Conservation (phyloP, 2,113 vertebrate genomes). For the Sander lucioperca region DNA sequence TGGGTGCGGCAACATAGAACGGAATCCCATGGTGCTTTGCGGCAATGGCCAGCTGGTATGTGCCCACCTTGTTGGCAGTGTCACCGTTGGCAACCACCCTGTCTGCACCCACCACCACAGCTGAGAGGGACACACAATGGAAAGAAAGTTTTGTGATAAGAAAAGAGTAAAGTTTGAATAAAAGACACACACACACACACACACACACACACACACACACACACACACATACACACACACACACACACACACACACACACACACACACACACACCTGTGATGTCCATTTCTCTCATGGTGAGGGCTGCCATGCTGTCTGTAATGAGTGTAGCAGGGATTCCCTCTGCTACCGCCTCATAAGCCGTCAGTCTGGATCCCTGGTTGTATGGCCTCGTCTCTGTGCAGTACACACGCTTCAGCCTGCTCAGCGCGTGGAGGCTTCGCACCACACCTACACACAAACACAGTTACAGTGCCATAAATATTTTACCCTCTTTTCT, state of each 20-base stretch:
- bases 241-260: constrained; percentile 66
- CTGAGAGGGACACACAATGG: constrained; percentile 65
- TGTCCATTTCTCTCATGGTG: constrained; percentile 87
- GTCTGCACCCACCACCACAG: constrained; percentile 92
- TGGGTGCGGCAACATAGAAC: constrained; percentile 93
- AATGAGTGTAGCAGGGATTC: constrained; percentile 90
- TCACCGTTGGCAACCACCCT: constrained; percentile 92
- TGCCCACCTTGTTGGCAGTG: constrained; percentile 94
- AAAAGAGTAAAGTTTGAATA: background rate
- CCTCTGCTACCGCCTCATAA: constrained; percentile 89
- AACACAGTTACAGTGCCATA: background rate
- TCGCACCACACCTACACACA: constrained; percentile 87
- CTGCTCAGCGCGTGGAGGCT: constrained; percentile 87
- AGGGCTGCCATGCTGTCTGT: constrained; percentile 90
- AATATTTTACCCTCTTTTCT: background rate
- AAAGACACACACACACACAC: background rate
- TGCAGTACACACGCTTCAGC: constrained; percentile 90
- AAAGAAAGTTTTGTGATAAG: background rate
- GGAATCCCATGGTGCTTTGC: constrained; percentile 90
- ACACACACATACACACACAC: constrained; percentile 67
- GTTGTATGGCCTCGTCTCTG: constrained; percentile 93
- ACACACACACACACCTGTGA: constrained; percentile 84
- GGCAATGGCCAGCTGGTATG: constrained; percentile 90
- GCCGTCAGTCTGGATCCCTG: constrained; percentile 92
- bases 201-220: constrained; percentile 67